phyloP scores from a whole-genome alignment of 2,113 vertebrate genomes.

The Zosterops hypoxanthus region DNA sequence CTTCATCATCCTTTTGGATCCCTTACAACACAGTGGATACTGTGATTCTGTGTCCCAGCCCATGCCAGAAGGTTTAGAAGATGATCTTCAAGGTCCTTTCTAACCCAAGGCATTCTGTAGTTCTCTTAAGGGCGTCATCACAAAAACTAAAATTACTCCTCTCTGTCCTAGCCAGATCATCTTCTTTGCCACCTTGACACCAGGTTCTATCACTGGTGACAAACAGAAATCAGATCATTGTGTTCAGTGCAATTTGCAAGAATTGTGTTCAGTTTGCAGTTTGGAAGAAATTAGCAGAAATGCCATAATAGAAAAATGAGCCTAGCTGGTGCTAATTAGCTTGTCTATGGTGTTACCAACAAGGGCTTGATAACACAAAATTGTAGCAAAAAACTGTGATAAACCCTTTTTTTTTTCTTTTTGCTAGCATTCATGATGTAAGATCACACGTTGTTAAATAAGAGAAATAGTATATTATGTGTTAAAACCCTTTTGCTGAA shows the following conservation, averaged over 20 bases:
- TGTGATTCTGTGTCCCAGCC: background rate
- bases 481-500: background rate
- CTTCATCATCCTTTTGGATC: background rate
- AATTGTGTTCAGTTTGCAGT: background rate
- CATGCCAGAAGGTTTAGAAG: background rate
- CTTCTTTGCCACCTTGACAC: background rate
- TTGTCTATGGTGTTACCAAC: background rate
- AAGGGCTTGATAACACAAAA: background rate
- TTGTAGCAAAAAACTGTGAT: background rate
- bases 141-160: background rate
- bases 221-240: background rate
- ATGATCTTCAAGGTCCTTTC: background rate
- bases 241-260: background rate
- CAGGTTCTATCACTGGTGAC: background rate
- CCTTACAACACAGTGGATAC: background rate
- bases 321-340: background rate
- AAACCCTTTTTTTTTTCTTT: background rate
- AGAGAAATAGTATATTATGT: background rate
- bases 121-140: background rate
- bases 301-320: background rate
- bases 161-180: background rate
- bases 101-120: background rate
- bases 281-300: background rate
- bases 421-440: background rate
- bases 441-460: background rate